Conservation (phyloP, 2,113 vertebrate genomes). For the Callipepla squamata region DNA sequence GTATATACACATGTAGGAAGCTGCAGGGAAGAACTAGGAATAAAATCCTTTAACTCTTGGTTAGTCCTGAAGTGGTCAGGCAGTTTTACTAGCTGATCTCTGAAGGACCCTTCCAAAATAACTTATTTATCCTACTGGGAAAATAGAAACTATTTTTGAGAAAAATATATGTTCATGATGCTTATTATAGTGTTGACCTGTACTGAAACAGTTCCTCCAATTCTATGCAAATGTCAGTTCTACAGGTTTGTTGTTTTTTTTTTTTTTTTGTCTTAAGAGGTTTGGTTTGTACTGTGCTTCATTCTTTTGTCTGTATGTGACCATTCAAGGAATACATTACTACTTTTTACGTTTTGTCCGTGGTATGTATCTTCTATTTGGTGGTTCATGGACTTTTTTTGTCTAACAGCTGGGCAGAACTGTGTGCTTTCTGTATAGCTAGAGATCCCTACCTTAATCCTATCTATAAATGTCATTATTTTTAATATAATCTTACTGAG, state of each 20-base stretch:
- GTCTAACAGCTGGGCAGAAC: neutral
- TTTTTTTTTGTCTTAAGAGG: no score
- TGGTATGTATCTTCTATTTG: neutral
- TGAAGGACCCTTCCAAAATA: no score
- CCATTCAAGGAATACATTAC: neutral
- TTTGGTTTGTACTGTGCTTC: neutral
- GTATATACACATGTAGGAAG: neutral
- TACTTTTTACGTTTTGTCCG: neutral
- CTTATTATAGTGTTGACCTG: neutral
- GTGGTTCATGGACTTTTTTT: neutral
- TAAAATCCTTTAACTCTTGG: no score
- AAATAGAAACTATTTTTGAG: neutral
- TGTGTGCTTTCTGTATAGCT: neutral
- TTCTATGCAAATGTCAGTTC: neutral
- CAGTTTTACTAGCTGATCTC: no score
- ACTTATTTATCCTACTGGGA: neutral
- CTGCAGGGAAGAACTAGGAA: neutral
- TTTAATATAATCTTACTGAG: neutral
- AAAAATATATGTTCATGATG: neutral
- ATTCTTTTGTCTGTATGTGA: neutral
- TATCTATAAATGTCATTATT: neutral
- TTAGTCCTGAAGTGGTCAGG: no score
- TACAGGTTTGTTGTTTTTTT: no score
- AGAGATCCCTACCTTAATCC: neutral
- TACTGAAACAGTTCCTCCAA: rapidly evolving